Conservation (phyloP, 2,888 invertebrate genomes). For the Muschampia plurimacula region DNA sequence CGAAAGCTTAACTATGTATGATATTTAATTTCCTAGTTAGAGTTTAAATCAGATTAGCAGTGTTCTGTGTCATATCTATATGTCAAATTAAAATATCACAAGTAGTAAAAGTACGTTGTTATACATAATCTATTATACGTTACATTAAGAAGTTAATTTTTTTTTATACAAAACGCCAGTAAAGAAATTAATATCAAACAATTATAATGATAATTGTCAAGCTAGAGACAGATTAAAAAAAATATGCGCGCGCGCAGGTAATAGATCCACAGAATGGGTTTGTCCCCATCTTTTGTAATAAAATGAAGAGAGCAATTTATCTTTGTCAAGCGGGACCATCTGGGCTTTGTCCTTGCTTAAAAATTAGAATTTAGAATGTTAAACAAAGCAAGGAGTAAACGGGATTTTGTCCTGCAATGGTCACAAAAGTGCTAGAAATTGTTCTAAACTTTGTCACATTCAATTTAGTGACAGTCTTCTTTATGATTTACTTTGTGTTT, state of each 20-base stretch:
- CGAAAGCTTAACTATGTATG: too few relatives aligned
- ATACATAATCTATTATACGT: background rate
- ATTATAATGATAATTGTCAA: constrained; percentile 19
- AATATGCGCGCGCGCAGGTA: constrained; percentile 71
- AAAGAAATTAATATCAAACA: background rate
- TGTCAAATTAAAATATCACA: background rate
- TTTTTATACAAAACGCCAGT: background rate
- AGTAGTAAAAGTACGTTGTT: background rate
- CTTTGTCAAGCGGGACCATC: constrained; percentile 74
- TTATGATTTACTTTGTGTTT: constrained; percentile 35
- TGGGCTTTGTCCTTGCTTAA: constrained; percentile 77
- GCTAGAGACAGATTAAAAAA: constrained; percentile 66
- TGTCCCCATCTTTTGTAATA: constrained; percentile 66
- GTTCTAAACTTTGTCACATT: constrained; percentile 22
- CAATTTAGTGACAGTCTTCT: background rate
- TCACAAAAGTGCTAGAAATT: constrained; percentile 28
- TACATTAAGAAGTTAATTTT: background rate
- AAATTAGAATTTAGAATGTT: constrained; percentile 76
- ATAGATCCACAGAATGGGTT: constrained; percentile 67
- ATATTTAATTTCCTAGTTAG: too few relatives aligned
- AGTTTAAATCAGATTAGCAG: too few relatives aligned
- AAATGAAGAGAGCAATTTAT: constrained; percentile 65
- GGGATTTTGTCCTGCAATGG: constrained; percentile 49
- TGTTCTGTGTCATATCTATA: too few relatives aligned
- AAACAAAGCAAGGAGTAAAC: constrained; percentile 60